A percentile compares a stretch with the other conserved stretches of the same genome.
Evolutionary conservation across 2,888 invertebrate genomes (phyloP).

Genomic region (Salticus scenicus): DNA sequence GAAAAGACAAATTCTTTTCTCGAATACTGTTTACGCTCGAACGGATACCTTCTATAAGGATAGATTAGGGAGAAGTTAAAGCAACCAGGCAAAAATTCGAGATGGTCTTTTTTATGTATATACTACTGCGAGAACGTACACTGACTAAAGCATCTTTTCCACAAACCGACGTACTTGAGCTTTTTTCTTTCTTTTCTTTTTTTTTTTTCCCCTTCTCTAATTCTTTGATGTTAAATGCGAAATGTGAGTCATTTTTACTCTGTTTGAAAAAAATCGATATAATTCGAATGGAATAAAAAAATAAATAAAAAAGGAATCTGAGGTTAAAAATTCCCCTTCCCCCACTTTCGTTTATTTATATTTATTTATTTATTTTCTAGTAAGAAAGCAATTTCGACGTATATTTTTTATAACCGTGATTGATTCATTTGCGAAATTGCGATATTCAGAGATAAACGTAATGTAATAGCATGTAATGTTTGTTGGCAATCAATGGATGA

Average conservation of each 20-base stretch:
- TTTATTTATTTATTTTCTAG: neutral
- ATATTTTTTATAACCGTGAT: constrained; percentile 12
- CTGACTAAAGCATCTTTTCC: neutral
- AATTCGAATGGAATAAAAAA: constrained; percentile 18
- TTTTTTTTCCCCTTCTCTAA: constrained; percentile 43
- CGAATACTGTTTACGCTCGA: constrained; percentile 57
- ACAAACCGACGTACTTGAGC: neutral
- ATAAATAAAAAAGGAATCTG: neutral
- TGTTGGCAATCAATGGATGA: too few relatives aligned
- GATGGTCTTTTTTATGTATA: constrained; percentile 48
- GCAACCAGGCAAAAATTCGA: constrained; percentile 56
- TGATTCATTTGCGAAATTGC: neutral
- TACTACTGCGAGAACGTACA: neutral
- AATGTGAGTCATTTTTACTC: constrained; percentile 50
- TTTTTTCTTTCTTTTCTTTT: constrained; percentile 1
- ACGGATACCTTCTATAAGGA: constrained; percentile 49
- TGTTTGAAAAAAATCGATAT: constrained; percentile 30
- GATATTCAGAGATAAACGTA: neutral
- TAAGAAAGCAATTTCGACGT: neutral
- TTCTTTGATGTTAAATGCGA: constrained; percentile 60
- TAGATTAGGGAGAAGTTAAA: constrained; percentile 52
- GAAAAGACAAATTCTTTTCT: constrained; percentile 62
- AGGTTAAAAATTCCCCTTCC: neutral
- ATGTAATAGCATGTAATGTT: too few relatives aligned
- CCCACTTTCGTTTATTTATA: neutral